Conservation (phyloP, 2,113 vertebrate species). For the Blennius ocellaris region DNA sequence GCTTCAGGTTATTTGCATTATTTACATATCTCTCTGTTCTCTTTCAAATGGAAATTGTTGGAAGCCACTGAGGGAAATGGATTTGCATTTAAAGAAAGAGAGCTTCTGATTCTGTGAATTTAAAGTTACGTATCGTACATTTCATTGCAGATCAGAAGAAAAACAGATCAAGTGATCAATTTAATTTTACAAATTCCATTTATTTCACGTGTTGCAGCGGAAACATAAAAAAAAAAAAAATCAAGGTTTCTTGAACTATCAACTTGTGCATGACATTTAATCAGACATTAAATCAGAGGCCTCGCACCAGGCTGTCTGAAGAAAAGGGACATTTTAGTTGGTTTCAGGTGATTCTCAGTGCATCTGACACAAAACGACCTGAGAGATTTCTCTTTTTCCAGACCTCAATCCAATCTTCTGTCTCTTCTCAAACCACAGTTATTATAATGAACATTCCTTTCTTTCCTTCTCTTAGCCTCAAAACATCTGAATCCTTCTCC, state of each 20-base stretch:
- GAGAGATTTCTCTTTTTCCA: not conserved
- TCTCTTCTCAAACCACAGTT: not conserved
- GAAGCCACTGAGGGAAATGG: not conserved
- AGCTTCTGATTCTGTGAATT: no score
- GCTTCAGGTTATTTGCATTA: not conserved
- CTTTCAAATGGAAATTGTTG: not conserved
- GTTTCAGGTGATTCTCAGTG: constrained; percentile 8
- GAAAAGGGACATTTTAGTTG: not conserved
- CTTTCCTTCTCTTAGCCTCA: not conserved
- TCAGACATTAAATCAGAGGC: no score
- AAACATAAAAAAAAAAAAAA: no score
- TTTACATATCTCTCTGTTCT: not conserved
- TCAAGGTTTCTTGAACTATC: no score
- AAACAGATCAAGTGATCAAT: no score
- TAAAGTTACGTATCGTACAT: no score
- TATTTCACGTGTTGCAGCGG: no score
- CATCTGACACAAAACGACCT: constrained; percentile 8
- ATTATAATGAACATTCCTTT: not conserved
- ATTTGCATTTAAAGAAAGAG: not conserved
- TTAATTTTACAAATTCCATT: no score
- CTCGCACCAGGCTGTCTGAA: not conserved
- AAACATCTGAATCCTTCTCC: not conserved
- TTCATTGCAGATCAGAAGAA: no score
- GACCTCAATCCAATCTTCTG: not conserved
- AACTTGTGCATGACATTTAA: no score